A percentile compares a stretch with the other conserved stretches of the same genome.
Conservation (phyloP, 2,113 vertebrate genomes). For the Diadophis punctatus region DNA sequence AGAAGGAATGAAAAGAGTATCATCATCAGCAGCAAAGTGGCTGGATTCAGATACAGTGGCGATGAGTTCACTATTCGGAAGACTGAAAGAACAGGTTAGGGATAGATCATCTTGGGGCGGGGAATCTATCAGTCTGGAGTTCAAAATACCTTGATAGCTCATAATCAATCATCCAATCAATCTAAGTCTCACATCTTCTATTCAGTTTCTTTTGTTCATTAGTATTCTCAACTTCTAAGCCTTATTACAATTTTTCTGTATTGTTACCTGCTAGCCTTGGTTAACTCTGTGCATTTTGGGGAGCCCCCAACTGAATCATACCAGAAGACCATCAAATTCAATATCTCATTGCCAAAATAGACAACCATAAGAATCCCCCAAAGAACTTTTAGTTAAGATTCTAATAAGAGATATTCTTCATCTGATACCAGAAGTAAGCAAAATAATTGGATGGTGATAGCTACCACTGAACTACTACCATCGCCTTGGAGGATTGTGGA, state of each 20-base stretch:
- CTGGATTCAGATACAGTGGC: background rate
- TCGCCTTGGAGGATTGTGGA: background rate
- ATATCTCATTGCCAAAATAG: background rate
- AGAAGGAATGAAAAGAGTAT: background rate
- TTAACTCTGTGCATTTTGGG: background rate
- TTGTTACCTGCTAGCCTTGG: background rate
- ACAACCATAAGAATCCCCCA: background rate
- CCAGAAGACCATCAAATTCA: background rate
- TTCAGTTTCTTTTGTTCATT: background rate
- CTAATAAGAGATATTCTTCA: background rate
- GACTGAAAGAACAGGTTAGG: background rate
- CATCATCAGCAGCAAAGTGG: background rate
- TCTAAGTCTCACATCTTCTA: background rate
- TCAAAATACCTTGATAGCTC: background rate
- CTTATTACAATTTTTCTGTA: background rate
- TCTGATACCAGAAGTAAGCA: background rate
- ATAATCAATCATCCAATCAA: background rate
- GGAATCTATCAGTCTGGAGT: background rate
- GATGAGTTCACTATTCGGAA: background rate
- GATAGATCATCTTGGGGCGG: background rate
- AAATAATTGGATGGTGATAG: background rate
- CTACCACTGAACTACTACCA: background rate
- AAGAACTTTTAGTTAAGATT: background rate
- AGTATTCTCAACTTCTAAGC: background rate
- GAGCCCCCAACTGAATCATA: background rate